Base-by-base conservation (phyloP, 2,113 vertebrate species). In the Crotalus viridis region DNA sequence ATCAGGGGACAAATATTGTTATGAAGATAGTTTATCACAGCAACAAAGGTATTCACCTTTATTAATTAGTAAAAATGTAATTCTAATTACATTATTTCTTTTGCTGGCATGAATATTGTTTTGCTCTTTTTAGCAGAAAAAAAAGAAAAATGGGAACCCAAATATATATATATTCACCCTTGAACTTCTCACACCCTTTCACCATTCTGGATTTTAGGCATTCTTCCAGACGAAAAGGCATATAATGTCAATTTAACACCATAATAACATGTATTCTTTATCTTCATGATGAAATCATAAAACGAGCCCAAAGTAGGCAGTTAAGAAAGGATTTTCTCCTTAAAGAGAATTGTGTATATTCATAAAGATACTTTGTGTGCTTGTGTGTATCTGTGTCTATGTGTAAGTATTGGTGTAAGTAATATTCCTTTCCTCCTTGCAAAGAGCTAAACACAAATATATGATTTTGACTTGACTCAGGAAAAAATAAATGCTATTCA, bases 391-490 rank as follows among this genome's bases (percentile, higher is more conserved):
- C 28, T n/a, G 4, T 69, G 61, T n/a, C 28, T n/a, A 5, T 69
- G 61, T n/a, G 28, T 69, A 69, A 69, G 1, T 69, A 69, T n/a
- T 28, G 28, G 9, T 64, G 26, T 64, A 64, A 13, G 61, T 69
- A 69, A 69, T 81, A n/a, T 92, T 61, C 94, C 88, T 94, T 89
- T 61, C 64, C 39, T 56, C 48, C 13, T 33, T 74, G 13, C 12
- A 17, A 74, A 74, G 13, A 74, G n/a, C n/a, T 19, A 74, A 19
- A 33, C n/a, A 15, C 64, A 93, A 96, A 89, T 91, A 94, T 94
- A 95, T 96, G 94, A 93, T 94, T 95, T 95, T 90, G 93, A 61
- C 91, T 19, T 28, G 51, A 81, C 43, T 95, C 33, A 96, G 95
- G 54, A 97, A 96, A 96, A 90, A 91, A 54, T 90, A 7, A 39